Percentiles rank a stretch among this genome's conserved stretches.
Evolutionary conservation across 2,888 invertebrate genomes (phyloP).

Genomic region (Allophyes oxyacanthae): DNA sequence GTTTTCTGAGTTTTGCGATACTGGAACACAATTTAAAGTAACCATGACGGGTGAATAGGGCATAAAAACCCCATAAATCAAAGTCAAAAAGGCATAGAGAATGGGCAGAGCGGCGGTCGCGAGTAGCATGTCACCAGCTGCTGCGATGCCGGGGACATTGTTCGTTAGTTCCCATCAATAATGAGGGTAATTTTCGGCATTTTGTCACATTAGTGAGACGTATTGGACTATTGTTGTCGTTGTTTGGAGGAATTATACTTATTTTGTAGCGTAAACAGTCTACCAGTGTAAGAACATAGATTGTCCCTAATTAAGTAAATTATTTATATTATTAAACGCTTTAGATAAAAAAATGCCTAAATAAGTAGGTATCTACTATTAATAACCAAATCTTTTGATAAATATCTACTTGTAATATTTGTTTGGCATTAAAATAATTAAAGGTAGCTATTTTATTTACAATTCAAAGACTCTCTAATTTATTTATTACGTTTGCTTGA

Average conservation of each 20-base stretch:
- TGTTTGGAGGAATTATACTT: slow-evolving; percentile 67
- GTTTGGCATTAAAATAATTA: no score
- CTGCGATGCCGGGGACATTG: slow-evolving; percentile 69
- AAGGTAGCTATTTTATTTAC: no score
- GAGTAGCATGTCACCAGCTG: slow-evolving; percentile 86
- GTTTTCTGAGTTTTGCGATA: slow-evolving; percentile 52
- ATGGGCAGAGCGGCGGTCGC: slow-evolving; percentile 83
- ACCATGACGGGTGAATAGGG: slow-evolving; percentile 87
- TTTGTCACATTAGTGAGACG: slow-evolving; percentile 86
- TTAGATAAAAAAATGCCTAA: no score
- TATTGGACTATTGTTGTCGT: slow-evolving; percentile 81
- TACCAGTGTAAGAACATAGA: slow-evolving; percentile 8
- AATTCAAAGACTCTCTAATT: no score
- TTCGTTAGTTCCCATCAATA: slow-evolving; percentile 84
- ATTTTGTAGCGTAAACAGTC: slow-evolving; percentile 40
- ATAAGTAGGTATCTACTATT: no score
- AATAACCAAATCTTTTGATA: no score
- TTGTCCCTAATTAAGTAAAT: no score
- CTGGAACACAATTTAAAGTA: slow-evolving; percentile 79
- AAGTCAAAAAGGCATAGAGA: slow-evolving; percentile 90
- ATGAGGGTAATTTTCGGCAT: slow-evolving; percentile 87
- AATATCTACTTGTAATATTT: no score
- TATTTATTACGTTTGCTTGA: no score
- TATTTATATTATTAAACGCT: no score
- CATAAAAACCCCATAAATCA: slow-evolving; percentile 89